These are phyloP conservation scores for Tipula helvola DNA, from an alignment of 2,888 invertebrate species.

Conservation along the genomic window DNA sequence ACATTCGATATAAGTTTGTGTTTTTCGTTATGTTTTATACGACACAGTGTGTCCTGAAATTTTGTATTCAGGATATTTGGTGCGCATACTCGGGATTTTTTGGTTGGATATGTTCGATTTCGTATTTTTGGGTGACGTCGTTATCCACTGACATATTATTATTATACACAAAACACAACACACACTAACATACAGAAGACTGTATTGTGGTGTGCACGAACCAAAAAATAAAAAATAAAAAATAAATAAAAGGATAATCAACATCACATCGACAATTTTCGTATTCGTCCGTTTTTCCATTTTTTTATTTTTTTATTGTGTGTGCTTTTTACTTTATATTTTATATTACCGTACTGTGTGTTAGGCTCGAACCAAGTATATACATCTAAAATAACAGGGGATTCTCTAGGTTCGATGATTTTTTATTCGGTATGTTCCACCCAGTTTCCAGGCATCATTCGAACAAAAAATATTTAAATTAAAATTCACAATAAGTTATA, in stretches of 20 bases:
- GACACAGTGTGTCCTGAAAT: background rate
- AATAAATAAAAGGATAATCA: background rate
- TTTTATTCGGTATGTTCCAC: conserved; percentile 14
- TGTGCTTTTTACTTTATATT: background rate
- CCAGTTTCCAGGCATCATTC: conserved; percentile 14
- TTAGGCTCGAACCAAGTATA: background rate
- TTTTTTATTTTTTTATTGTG: background rate
- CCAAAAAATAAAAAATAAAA: background rate
- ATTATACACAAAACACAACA: too few relatives aligned
- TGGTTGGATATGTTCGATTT: background rate
- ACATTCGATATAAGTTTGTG: background rate
- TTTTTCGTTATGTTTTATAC: background rate
- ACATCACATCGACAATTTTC: background rate
- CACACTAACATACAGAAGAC: background rate
- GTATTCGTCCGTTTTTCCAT: background rate
- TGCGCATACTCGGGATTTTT: background rate
- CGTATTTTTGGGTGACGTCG: background rate
- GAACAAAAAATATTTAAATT: conserved; percentile 7
- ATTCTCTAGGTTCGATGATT: background rate
- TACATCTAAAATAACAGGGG: conserved; percentile 6
- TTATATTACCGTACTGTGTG: background rate
- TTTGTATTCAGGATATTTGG: background rate
- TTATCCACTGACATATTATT: background rate
- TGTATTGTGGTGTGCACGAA: background rate
- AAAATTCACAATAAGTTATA: background rate